Conservation (phyloP, 2,113 vertebrate species). For the Gallinago media region DNA sequence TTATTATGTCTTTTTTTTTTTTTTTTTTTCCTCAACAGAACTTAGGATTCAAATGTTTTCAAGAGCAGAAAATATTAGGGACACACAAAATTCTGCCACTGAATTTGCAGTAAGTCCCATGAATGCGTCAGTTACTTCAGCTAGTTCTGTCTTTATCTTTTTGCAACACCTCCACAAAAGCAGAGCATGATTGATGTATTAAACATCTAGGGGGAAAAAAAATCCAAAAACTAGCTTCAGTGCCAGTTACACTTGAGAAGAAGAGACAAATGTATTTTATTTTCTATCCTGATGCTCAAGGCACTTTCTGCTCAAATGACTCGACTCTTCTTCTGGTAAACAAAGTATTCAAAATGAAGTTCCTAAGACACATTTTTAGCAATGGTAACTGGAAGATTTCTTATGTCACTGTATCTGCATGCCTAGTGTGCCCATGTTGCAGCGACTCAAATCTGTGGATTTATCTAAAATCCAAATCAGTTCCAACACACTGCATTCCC, state of each 20-base stretch:
- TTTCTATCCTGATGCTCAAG: slow-evolving; percentile 5
- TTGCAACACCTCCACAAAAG: slow-evolving; percentile 16
- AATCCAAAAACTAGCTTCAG: not conserved
- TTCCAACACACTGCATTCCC: slow-evolving; percentile 28
- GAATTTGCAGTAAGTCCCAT: not conserved
- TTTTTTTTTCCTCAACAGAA: not conserved
- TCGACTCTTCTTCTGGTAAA: not conserved
- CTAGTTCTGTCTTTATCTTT: not conserved
- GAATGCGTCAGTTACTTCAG: not conserved
- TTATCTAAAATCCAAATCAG: slow-evolving; percentile 48
- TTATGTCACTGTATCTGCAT: not conserved
- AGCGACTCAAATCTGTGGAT: slow-evolving; percentile 16
- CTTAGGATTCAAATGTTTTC: not conserved
- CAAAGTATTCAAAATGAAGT: slow-evolving; percentile 16
- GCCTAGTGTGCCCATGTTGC: not conserved
- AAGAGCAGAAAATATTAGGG: not conserved
- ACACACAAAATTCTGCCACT: not conserved
- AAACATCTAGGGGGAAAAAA: not conserved
- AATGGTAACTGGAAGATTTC: not conserved
- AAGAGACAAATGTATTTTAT: slow-evolving; percentile 24
- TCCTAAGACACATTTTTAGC: slow-evolving; percentile 1
- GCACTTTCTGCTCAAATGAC: slow-evolving; percentile 18
- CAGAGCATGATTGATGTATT: not conserved
- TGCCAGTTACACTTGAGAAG: slow-evolving; percentile 1
- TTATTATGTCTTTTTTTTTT: not conserved